Percentiles rank a stretch among this genome's conserved stretches.
These are phyloP conservation scores for Eueides isabella DNA, from an alignment of 1,140 invertebrate genomes.

Conservation along the genomic window DNA sequence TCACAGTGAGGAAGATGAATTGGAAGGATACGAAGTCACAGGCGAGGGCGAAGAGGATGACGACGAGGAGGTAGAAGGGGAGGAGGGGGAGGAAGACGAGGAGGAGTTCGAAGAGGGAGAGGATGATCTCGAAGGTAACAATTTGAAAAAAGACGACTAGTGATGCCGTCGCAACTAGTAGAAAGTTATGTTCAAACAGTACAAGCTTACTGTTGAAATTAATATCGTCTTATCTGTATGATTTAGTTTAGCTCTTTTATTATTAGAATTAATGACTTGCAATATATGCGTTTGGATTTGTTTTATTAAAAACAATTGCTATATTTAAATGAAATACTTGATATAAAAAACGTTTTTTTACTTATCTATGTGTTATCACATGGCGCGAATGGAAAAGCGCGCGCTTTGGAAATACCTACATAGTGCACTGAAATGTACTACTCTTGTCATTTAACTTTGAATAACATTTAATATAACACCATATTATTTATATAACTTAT, in stretches of 20 bases:
- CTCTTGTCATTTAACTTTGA: neutral
- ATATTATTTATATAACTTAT: neutral
- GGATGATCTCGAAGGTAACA: constrained; percentile 85
- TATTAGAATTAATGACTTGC: neutral
- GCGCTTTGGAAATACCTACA: neutral
- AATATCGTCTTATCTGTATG: neutral
- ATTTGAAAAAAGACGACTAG: neutral
- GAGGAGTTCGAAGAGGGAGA: constrained; percentile 86
- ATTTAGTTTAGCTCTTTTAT: too few species aligned
- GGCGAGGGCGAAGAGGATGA: constrained; percentile 79
- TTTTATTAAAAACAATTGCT: neutral
- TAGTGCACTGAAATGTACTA: neutral
- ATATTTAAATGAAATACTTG: constrained; percentile 1
- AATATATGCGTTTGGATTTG: neutral
- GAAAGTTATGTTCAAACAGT: neutral
- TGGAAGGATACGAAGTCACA: constrained; percentile 80
- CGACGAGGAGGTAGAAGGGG: constrained; percentile 83
- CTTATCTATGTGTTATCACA: neutral
- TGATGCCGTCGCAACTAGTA: neutral
- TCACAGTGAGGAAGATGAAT: constrained; percentile 86
- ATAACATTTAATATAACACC: neutral
- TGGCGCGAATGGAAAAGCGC: constrained; percentile 33
- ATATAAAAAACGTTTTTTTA: neutral
- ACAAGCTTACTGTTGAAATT: neutral
- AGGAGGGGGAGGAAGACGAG: constrained; percentile 87